Conservation (phyloP, 2,113 vertebrate species). For the Phocoena sinus region DNA sequence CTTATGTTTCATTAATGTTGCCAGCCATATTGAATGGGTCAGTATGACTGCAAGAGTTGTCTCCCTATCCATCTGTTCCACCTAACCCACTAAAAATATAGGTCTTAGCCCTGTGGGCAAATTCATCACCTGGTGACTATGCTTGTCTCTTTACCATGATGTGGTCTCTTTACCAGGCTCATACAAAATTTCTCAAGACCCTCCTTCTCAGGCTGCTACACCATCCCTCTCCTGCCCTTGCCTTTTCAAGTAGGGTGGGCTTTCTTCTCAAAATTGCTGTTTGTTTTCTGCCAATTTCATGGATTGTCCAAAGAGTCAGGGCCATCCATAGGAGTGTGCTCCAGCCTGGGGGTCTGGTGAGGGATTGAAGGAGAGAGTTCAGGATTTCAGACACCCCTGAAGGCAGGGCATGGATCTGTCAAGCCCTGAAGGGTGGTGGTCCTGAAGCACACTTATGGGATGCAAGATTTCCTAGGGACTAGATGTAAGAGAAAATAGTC, state of each 20-base stretch:
- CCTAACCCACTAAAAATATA: background rate
- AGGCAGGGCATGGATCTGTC: background rate
- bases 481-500: background rate
- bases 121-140: too few species aligned
- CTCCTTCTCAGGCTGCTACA: background rate
- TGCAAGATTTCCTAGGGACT: background rate
- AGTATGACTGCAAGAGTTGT: background rate
- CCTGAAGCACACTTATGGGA: background rate
- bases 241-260: background rate
- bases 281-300: background rate
- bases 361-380: background rate
- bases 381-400: background rate
- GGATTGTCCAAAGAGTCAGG: background rate
- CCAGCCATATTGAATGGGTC: background rate
- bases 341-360: background rate
- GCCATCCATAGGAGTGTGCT: background rate
- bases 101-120: background rate
- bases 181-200: background rate
- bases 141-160: background rate
- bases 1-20: background rate
- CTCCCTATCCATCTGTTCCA: background rate
- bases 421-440: background rate
- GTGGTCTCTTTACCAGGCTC: background rate
- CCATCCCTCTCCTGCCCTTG: too few species aligned
- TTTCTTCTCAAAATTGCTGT: background rate